phyloP scores from a whole-genome alignment of 2,888 invertebrate genomes.

The Orgyia antiqua region DNA sequence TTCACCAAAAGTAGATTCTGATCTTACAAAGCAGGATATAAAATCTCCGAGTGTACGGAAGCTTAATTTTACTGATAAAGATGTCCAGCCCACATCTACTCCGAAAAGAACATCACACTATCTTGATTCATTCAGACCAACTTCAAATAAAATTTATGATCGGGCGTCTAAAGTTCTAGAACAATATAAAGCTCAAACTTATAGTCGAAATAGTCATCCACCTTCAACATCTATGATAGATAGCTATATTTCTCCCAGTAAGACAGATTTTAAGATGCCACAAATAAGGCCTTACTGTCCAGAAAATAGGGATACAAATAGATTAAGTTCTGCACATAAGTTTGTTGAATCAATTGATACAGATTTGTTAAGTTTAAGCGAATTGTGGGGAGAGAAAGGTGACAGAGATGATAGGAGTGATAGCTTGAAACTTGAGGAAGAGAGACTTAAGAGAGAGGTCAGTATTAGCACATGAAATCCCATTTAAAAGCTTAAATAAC shows the following conservation, averaged over 20 bases:
- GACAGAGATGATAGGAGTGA: conserved; percentile 51
- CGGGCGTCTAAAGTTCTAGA: conserved; percentile 63
- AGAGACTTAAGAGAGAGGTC: conserved; percentile 86
- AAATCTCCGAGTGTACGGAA: conserved; percentile 53
- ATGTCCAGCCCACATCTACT: conserved; percentile 65
- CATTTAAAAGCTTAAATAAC: background rate
- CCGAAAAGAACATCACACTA: conserved; percentile 45
- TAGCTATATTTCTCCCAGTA: conserved; percentile 41
- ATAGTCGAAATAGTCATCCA: conserved; percentile 37
- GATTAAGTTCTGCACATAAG: conserved; percentile 38
- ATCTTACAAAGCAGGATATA: conserved; percentile 17
- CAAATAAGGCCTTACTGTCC: conserved; percentile 56
- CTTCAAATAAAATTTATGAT: conserved; percentile 66
- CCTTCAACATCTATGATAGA: conserved; percentile 38
- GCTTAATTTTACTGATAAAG: conserved; percentile 60
- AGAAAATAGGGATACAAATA: conserved; percentile 42
- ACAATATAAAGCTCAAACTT: conserved; percentile 58
- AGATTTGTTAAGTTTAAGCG: conserved; percentile 77
- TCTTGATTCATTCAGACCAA: conserved; percentile 50
- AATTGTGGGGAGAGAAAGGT: conserved; percentile 79
- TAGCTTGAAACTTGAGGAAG: conserved; percentile 82
- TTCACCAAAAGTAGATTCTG: conserved; percentile 14
- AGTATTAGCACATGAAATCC: conserved; percentile 26
- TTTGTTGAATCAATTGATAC: conserved; percentile 60
- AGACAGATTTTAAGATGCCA: conserved; percentile 61